Percentiles rank a stretch among this genome's conserved stretches.
These are phyloP conservation scores for Lepidochitona cinerea DNA, from an alignment of 2,888 invertebrate genomes.

Conservation along the genomic window DNA sequence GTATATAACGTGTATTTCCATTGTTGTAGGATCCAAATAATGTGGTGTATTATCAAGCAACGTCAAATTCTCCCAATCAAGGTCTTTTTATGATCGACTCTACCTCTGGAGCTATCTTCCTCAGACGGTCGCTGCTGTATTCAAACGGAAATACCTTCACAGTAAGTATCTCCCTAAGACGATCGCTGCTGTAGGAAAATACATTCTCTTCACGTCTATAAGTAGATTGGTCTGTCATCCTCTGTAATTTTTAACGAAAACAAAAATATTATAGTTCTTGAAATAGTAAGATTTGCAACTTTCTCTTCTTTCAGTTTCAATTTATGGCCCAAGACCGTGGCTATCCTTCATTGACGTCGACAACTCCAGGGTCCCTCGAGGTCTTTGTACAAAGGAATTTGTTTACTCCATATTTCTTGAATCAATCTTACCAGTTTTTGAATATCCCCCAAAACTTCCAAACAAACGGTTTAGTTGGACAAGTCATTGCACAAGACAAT, in stretches of 20 bases:
- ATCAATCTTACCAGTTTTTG: neutral
- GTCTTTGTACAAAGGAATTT: constrained; percentile 49
- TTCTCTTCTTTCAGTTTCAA: constrained; percentile 26
- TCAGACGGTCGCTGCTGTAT: constrained; percentile 42
- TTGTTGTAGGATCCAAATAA: constrained; percentile 58
- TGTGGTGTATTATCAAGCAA: constrained; percentile 45
- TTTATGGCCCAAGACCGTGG: constrained; percentile 43
- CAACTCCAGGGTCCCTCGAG: constrained; percentile 15
- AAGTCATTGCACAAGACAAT: constrained; percentile 29
- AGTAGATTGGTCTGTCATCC: too few relatives aligned
- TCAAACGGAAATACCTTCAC: constrained; percentile 30
- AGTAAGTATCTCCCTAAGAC: constrained; percentile 42
- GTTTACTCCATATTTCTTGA: constrained; percentile 50
- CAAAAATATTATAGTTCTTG: too few relatives aligned
- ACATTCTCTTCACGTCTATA: too few relatives aligned
- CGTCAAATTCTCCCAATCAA: constrained; percentile 23
- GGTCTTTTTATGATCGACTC: constrained; percentile 40
- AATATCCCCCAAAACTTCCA: constrained; percentile 28
- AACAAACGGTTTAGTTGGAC: constrained; percentile 17
- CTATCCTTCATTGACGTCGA: constrained; percentile 27
- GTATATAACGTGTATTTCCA: neutral
- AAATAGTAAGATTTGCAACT: too few relatives aligned
- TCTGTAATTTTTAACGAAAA: too few relatives aligned
- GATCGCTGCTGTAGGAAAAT: too few relatives aligned
- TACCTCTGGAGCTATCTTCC: constrained; percentile 39